Percentiles rank a stretch among this genome's conserved stretches.
phyloP scores from a whole-genome alignment of 2,888 invertebrate species.

The Mythimna pallens region DNA sequence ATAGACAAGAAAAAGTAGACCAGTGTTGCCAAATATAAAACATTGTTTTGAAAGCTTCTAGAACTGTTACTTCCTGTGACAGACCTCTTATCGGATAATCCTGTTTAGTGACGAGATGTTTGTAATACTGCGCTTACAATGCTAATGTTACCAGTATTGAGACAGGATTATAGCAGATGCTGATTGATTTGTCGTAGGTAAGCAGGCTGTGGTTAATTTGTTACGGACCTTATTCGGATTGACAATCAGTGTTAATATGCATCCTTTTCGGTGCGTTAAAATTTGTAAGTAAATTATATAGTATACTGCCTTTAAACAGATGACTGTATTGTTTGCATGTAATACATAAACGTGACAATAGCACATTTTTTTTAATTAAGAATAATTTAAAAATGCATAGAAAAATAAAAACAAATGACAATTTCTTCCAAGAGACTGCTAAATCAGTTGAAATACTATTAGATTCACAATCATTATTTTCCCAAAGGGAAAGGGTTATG shows the following conservation, averaged over 20 bases:
- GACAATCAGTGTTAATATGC: not conserved
- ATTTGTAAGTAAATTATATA: too few species aligned
- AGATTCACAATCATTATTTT: not conserved
- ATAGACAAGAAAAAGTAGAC: slow-evolving; percentile 12
- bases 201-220: not conserved
- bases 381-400: too few species aligned
- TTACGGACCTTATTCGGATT: slow-evolving; percentile 7
- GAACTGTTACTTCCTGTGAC: not conserved
- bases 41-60: slow-evolving; percentile 25
- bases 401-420: too few species aligned
- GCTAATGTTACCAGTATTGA: not conserved
- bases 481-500: too few species aligned
- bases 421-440: too few species aligned
- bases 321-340: too few species aligned
- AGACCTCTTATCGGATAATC: slow-evolving; percentile 39
- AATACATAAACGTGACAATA: too few species aligned
- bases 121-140: slow-evolving; percentile 26
- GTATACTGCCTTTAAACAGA: too few species aligned
- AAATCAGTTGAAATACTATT: too few species aligned
- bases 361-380: too few species aligned
- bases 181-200: slow-evolving; percentile 4
- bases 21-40: slow-evolving; percentile 23
- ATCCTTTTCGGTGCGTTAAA: not conserved
- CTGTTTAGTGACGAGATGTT: slow-evolving; percentile 16
- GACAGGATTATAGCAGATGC: slow-evolving; percentile 19